Percentiles rank a stretch among this genome's conserved stretches.
Evolutionary conservation across 2,888 invertebrate species (phyloP).

Genomic region (Gymnocheta viridis): DNA sequence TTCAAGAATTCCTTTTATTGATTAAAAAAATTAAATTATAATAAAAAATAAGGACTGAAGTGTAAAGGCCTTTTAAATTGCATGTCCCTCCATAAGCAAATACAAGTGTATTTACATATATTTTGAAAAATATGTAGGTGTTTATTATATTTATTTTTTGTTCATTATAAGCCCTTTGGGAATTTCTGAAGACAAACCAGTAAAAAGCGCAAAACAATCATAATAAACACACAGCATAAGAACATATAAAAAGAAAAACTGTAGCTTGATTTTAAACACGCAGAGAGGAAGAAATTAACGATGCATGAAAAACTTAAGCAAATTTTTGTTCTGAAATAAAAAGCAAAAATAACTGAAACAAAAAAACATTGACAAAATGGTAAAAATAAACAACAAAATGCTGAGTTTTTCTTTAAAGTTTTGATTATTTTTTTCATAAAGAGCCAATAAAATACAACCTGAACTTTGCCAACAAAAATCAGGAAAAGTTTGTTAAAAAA

Average conservation of each 20-base stretch:
- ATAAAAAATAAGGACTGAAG: background rate
- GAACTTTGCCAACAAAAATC: background rate
- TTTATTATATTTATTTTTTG: constrained; percentile 36
- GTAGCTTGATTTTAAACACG: constrained; percentile 11
- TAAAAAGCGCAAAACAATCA: constrained; percentile 51
- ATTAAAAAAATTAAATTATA: too few relatives aligned
- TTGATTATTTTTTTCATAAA: background rate
- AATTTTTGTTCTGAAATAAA: background rate
- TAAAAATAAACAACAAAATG: background rate
- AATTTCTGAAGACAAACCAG: constrained; percentile 1
- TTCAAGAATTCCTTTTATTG: too few relatives aligned
- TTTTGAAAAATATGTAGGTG: background rate
- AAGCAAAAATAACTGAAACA: background rate
- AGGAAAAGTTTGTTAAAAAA: background rate
- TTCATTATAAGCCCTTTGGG: constrained; percentile 29
- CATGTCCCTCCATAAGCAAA: background rate
- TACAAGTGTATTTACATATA: background rate
- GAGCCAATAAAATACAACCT: background rate
- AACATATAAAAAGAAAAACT: background rate
- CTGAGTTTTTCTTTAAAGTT: background rate
- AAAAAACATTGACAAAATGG: background rate
- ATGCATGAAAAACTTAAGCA: constrained; percentile 20
- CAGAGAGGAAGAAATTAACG: constrained; percentile 15
- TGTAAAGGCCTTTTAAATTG: background rate
- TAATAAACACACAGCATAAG: constrained; percentile 13